phyloP scores from a whole-genome alignment of 2,888 invertebrate genomes.

The Ecliptopera silaceata region DNA sequence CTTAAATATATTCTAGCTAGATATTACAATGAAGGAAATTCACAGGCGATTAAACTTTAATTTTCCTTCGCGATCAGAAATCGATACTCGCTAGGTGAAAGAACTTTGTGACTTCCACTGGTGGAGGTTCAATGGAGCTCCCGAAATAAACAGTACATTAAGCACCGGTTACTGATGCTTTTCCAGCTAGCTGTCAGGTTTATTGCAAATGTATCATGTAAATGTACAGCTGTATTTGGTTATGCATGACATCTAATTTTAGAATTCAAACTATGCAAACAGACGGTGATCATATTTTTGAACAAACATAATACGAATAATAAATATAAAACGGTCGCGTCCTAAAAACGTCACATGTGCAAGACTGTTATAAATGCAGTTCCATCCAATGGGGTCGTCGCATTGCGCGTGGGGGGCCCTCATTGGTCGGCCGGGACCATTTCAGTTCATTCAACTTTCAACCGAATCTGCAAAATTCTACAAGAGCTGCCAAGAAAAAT shows the following conservation, averaged over 20 bases:
- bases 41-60: conserved; percentile 20
- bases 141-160: conserved; percentile 20
- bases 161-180: not conserved
- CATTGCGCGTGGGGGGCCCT: conserved; percentile 66
- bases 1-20: conserved; percentile 1
- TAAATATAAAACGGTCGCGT: conserved; percentile 42
- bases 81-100: conserved; percentile 29
- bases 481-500: conserved; percentile 52
- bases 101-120: conserved; percentile 23
- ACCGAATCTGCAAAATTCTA: conserved; percentile 61
- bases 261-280: conserved; percentile 4
- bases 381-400: conserved; percentile 68
- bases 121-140: conserved; percentile 14
- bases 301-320: conserved; percentile 39
- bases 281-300: conserved; percentile 21
- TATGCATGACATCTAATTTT: not conserved
- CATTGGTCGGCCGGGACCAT: conserved; percentile 50
- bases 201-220: not conserved
- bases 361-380: conserved; percentile 46
- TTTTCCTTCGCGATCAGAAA: conserved; percentile 22
- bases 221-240: not conserved
- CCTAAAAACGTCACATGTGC: conserved; percentile 44
- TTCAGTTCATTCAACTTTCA: conserved; percentile 65
- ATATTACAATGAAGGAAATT: conserved; percentile 6
- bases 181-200: not conserved